Conservation (phyloP, 1,140 invertebrate genomes). For the Camponotus floridanus region DNA sequence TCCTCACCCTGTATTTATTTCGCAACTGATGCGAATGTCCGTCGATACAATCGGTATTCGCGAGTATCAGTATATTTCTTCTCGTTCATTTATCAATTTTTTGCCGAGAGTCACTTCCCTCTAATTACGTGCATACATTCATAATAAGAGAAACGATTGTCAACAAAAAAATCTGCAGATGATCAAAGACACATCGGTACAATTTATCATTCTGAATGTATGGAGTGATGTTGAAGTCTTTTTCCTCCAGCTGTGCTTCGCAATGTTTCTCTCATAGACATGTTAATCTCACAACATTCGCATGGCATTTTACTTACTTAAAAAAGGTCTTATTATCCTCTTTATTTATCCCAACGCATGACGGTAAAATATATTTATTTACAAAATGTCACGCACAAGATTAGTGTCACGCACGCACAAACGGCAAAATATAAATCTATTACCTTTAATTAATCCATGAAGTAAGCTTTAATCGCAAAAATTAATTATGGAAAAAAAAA, state of each 20-base stretch:
- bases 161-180: slow-evolving; percentile 13
- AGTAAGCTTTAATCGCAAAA: background rate
- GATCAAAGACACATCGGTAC: background rate
- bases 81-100: slow-evolving; percentile 10
- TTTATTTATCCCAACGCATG: background rate
- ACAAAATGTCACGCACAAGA: too few species aligned
- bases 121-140: background rate
- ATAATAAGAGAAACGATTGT: slow-evolving; percentile 2
- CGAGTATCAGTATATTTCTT: background rate
- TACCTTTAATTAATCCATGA: slow-evolving; percentile 9
- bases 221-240: background rate
- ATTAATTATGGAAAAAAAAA: too few species aligned
- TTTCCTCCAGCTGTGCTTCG: background rate
- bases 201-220: slow-evolving; percentile 13
- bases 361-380: too few species aligned
- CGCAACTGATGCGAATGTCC: background rate
- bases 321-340: background rate
- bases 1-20: too few species aligned
- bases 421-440: background rate
- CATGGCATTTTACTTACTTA: background rate
- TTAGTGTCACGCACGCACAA: background rate
- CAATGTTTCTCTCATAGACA: background rate
- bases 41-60: background rate
- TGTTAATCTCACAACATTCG: background rate
- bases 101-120: background rate